Conservation (phyloP, 2,113 vertebrate genomes). For the Hipposideros armiger region DNA sequence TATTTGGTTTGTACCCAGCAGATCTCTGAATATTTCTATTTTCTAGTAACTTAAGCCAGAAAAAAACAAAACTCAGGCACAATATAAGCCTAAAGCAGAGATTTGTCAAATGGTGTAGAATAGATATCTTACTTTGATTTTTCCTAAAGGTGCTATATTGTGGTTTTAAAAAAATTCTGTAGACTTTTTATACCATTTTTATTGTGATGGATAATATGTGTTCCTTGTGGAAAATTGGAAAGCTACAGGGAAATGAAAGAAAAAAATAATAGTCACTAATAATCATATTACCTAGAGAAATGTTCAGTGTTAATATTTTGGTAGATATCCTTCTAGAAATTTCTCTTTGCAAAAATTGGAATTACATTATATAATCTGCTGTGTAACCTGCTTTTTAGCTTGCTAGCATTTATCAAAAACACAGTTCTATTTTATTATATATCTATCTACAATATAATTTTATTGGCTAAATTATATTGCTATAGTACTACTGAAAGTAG, state of each 20-base stretch:
- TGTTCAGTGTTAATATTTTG: constrained; percentile 31
- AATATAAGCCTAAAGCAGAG: not conserved
- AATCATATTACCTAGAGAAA: not conserved
- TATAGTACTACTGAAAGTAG: not conserved
- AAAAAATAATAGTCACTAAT: not conserved
- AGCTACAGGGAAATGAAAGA: not conserved
- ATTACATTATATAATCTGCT: constrained; percentile 1
- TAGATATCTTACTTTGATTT: constrained; percentile 35
- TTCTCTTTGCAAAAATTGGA: constrained; percentile 21
- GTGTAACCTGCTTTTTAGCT: constrained; percentile 16
- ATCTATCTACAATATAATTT: not conserved
- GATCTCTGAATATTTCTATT: constrained; percentile 15
- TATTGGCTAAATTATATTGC: constrained; percentile 7
- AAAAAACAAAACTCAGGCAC: not conserved
- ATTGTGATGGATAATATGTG: constrained; percentile 50
- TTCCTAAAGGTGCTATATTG: constrained; percentile 37
- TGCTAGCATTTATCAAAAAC: constrained; percentile 30
- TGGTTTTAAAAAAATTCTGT: constrained; percentile 24
- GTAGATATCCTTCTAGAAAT: not conserved
- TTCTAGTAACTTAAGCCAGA: constrained; percentile 43
- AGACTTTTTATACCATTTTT: constrained; percentile 50
- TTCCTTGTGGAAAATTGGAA: constrained; percentile 51
- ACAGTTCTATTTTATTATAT: not conserved
- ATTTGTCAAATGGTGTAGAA: constrained; percentile 25
- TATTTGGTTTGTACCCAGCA: not conserved